These are phyloP conservation scores for Macrosteles quadrilineatus DNA, from an alignment of 1,140 invertebrate genomes.

Conservation along the genomic window DNA sequence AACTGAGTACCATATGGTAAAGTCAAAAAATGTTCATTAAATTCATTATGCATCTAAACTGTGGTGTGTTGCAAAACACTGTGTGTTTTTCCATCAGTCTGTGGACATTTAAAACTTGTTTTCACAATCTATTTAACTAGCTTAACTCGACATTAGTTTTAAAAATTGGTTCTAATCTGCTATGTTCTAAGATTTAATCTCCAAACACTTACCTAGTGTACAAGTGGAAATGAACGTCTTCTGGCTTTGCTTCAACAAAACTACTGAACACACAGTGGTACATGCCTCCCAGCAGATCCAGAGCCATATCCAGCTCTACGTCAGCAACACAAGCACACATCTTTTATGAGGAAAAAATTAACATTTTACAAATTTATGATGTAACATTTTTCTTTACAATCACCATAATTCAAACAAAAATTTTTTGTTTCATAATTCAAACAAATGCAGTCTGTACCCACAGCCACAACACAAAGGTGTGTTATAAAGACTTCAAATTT, in stretches of 20 bases:
- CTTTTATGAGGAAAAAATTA: background rate
- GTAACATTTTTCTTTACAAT: background rate
- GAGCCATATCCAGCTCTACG: background rate
- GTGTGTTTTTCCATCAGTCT: no score
- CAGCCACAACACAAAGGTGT: background rate
- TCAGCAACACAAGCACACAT: background rate
- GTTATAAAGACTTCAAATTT: background rate
- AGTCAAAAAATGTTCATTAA: no score
- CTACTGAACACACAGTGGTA: background rate
- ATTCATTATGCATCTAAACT: no score
- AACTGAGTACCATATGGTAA: no score
- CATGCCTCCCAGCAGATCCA: background rate
- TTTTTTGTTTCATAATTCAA: background rate
- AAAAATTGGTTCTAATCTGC: no score
- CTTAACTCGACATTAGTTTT: no score
- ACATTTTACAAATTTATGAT: background rate
- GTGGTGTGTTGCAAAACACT: no score
- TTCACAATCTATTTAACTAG: no score
- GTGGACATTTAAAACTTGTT: no score
- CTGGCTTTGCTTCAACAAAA: constrained; percentile 1
- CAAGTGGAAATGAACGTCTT: constrained; percentile 13
- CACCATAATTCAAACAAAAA: background rate
- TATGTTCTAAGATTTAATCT: no score
- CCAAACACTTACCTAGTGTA: constrained; percentile 8
- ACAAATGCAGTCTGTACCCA: background rate